Conservation (phyloP, 2,888 invertebrate species). For the Sinodicranocentrus sp. region DNA sequence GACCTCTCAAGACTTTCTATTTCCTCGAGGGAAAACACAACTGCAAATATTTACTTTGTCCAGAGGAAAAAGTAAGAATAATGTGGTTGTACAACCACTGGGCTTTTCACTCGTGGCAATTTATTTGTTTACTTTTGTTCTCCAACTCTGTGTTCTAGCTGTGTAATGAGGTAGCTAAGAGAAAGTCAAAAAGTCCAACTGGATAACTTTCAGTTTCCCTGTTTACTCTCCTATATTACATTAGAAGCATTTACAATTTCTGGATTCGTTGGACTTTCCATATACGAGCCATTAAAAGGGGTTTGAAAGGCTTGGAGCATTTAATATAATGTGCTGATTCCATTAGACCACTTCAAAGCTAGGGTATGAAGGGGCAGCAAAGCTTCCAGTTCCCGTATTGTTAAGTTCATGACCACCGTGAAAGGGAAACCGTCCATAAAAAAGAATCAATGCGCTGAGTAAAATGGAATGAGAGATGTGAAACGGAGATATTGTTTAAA, state of each 20-base stretch:
- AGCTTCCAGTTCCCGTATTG: not conserved
- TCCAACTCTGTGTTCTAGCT: not conserved
- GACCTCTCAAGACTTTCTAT: not conserved
- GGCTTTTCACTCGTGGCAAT: slow-evolving; percentile 17
- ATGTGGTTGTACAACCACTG: slow-evolving; percentile 6
- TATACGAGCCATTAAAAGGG: slow-evolving; percentile 32
- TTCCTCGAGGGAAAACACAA: slow-evolving; percentile 7
- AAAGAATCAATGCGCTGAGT: slow-evolving; percentile 2
- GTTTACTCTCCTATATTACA: too few relatives aligned
- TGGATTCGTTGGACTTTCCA: too few relatives aligned
- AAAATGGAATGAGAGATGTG: slow-evolving; percentile 43
- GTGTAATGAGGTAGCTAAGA: not conserved
- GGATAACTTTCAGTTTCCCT: slow-evolving; percentile 44
- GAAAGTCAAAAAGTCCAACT: slow-evolving; percentile 34
- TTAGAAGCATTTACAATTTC: too few relatives aligned
- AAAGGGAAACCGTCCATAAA: not conserved
- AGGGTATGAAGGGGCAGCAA: too few relatives aligned
- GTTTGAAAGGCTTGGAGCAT: slow-evolving; percentile 58
- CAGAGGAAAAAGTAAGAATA: slow-evolving; percentile 29
- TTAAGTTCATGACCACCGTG: not conserved
- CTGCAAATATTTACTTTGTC: slow-evolving; percentile 43
- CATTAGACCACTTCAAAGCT: slow-evolving; percentile 18
- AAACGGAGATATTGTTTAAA: slow-evolving; percentile 63
- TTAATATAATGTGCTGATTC: slow-evolving; percentile 62
- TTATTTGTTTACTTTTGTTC: slow-evolving; percentile 32